Conservation (phyloP, 1,140 invertebrate species). For the Campodea augens region DNA sequence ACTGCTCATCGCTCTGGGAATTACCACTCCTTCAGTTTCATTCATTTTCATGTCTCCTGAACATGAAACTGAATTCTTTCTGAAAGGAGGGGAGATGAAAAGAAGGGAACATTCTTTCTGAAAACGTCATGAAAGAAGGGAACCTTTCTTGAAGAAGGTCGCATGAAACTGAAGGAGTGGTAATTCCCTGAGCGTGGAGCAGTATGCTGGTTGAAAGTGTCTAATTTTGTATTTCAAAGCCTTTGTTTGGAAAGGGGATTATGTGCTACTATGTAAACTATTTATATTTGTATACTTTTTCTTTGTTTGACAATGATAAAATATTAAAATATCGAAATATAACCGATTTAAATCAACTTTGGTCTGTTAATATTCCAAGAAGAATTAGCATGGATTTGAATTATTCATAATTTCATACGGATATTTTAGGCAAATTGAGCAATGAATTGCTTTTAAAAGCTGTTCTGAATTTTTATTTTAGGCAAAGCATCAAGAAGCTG, state of each 20-base stretch:
- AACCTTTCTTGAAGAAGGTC: no score
- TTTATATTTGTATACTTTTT: no score
- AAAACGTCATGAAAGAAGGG: no score
- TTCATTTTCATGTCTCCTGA: no score
- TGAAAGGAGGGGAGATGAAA: no score
- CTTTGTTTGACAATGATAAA: no score
- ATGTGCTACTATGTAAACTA: background rate
- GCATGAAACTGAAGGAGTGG: background rate
- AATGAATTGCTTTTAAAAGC: slow-evolving; percentile 4
- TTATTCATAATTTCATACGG: background rate
- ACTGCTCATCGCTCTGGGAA: background rate
- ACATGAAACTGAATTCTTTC: no score
- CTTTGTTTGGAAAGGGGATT: background rate
- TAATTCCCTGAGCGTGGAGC: background rate
- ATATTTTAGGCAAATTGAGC: slow-evolving; percentile 1
- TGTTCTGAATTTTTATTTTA: slow-evolving; percentile 17
- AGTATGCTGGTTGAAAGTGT: no score
- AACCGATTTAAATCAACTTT: background rate
- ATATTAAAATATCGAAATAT: background rate
- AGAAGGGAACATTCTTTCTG: no score
- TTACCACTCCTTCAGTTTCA: background rate
- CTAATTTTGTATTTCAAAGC: no score
- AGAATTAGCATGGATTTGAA: background rate
- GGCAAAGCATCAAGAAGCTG: slow-evolving; percentile 50
- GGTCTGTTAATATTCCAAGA: no score